Percentiles rank a stretch among this genome's conserved stretches.
Evolutionary conservation across 2,888 invertebrate species (phyloP).

Genomic region (Creontiades dilutus): DNA sequence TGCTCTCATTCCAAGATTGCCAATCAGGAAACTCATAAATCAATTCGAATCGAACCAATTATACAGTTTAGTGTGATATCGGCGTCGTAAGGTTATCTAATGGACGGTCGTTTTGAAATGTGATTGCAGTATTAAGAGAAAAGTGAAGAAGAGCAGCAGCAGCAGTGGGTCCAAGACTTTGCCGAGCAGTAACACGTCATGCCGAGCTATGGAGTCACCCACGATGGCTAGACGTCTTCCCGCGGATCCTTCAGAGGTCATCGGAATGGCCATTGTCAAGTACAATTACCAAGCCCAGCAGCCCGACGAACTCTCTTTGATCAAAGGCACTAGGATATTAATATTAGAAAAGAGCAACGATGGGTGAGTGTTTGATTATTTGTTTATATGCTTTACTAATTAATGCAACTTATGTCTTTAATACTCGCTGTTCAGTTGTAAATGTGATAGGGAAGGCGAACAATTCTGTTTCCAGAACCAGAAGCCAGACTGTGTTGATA

Average conservation of each 20-base stretch:
- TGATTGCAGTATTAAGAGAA: slow-evolving; percentile 87
- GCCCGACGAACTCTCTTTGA: slow-evolving; percentile 95
- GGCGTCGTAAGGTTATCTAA: too few relatives aligned
- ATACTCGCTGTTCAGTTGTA: too few relatives aligned
- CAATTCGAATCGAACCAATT: not conserved
- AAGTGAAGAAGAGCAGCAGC: slow-evolving; percentile 86
- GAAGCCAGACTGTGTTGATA: too few relatives aligned
- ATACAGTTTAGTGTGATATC: not conserved
- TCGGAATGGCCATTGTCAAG: slow-evolving; percentile 94
- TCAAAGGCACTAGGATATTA: slow-evolving; percentile 95
- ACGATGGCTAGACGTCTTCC: slow-evolving; percentile 86
- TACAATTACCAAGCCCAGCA: slow-evolving; percentile 97
- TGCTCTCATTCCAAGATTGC: not conserved
- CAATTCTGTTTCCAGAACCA: too few relatives aligned
- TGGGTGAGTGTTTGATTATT: slow-evolving; percentile 80
- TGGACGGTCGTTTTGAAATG: not conserved
- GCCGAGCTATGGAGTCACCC: slow-evolving; percentile 87
- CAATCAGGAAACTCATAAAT: not conserved
- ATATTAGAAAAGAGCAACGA: slow-evolving; percentile 99
- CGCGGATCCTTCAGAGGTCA: slow-evolving; percentile 91
- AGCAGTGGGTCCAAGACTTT: slow-evolving; percentile 91
- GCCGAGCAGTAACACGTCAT: slow-evolving; percentile 90
- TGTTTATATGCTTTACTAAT: too few relatives aligned
- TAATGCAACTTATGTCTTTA: too few relatives aligned
- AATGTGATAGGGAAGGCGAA: too few relatives aligned